Evolutionary conservation across 2,113 vertebrate genomes (phyloP), one percentile per base, ranked within the genome.

Genomic region (Murina feae): DNA sequence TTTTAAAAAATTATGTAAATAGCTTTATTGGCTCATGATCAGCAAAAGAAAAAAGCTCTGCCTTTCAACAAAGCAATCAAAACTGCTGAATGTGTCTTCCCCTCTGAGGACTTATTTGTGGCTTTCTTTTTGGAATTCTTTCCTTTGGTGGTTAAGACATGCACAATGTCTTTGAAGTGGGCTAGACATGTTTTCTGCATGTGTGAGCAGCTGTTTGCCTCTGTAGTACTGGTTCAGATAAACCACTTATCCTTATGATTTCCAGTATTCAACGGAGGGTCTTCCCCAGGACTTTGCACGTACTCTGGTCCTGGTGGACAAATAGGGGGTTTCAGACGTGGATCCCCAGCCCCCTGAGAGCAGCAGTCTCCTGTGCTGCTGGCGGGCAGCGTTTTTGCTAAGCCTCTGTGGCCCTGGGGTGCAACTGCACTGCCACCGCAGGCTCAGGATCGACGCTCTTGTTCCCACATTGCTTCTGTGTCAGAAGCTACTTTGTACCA

Each of bases 111-210:
- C 39, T 74, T 60, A 85, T 89, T 87, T 71, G 92, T 79, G 86
- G 63, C 47, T 95, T 82, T 92, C 74, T 90, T 83, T 80, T 66
- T 37, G 35, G 7, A 11, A 74, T 95, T 71, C 87, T 92, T 90
- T 95, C 71, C 80, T 96, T 97, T 78, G 51, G 89, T 97, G 96
- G 68, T 90, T 96, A 91, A 90, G 95, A 89, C 94, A 65, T n/a
- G 96, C 37, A 93, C 88, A 83, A 35, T 7, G 78, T 76, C 96
- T 98, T 98, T 98, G 98, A 98, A 98, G 98, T 96, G 95, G 91
- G 49, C 95, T 92, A 93, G 90, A 92, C 60, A 10, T 88, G 92
- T 97, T 96, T 95, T 96, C 95, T 97, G 97, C 96, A 65, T 97
- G 85, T 98, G 96, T 93, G 96, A 96, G 95, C 90, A 96, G 95